Evolutionary conservation across 2,797 vertebrate species (phyloP), one percentile per base, ranked within the genome.

Genomic region (Micrastur ruficollis): DNA sequence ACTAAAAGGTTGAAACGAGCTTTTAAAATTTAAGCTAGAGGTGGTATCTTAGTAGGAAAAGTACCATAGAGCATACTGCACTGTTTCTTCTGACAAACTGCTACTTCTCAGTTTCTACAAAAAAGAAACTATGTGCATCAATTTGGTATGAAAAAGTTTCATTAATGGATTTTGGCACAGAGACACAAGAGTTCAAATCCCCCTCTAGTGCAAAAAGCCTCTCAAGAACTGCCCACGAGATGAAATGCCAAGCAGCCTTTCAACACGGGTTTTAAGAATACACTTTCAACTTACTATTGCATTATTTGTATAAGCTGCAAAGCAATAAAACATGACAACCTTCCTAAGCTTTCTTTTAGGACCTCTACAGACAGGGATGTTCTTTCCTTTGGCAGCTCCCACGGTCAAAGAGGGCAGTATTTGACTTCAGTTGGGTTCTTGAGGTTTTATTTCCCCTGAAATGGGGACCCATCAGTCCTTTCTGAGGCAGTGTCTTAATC

Each of bases 401-500:
- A 67, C 2, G 1, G 29, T 88, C 56, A 46, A 73, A 87, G 81
- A 93, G 66, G 42, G 62, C 50, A 92, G 47, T 53, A 78, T 87
- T 47, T 70, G n/a, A 55, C 62, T 90, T 86, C 52, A 29, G 40
- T 3, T 75, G 76, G 42, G 29, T 47, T 94, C 79, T 31, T 1
- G 1, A 89, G n/a, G 25, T 1, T 0, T 1, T 50, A 46, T 20
- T 0, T 1, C 7, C 36, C 46, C 49, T 5, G 1, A 80, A 86
- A 66, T 1, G 9, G 52, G 74, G 61, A 88, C 55, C 26, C 73
- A 70, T 61, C 68, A 59, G 71, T 78, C 66, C 50, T 79, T 90
- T 61, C 74, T 15, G n/a, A 96, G 56, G 44, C 87, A 81, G 23
- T 6, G 40, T 49, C 76, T 73, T 90, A 91, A 86, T 5, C 87